Conservation (phyloP, 1,140 invertebrate genomes). For the Holotrichia oblita region DNA sequence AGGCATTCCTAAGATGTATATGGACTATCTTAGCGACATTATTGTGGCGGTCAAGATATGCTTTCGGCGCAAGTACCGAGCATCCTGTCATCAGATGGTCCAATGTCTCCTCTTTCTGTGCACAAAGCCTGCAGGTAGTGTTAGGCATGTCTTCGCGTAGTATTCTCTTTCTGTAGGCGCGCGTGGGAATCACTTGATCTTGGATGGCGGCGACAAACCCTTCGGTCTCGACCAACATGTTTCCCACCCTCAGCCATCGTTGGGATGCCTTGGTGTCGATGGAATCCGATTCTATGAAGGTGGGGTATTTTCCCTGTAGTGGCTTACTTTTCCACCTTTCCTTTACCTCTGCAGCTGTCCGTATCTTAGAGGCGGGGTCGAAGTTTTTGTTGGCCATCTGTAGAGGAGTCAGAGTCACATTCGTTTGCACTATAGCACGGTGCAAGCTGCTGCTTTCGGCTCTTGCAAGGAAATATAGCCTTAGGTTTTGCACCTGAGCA, state of each 20-base stretch:
- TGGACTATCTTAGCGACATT: no score
- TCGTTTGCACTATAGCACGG: background rate
- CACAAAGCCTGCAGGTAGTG: background rate
- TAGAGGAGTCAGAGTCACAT: background rate
- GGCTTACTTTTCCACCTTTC: constrained; percentile 10
- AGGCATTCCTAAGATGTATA: no score
- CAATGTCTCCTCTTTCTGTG: background rate
- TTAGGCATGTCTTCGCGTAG: background rate
- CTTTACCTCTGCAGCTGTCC: background rate
- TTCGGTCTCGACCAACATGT: constrained; percentile 12
- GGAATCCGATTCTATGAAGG: background rate
- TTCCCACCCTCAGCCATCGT: background rate
- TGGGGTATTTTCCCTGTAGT: background rate
- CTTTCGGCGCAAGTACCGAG: background rate
- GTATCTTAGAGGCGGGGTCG: background rate
- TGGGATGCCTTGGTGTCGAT: background rate
- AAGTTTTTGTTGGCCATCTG: background rate
- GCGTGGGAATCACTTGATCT: constrained; percentile 23
- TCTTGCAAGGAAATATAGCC: background rate
- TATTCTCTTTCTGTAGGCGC: background rate
- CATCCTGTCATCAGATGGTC: background rate
- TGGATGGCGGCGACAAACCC: constrained; percentile 24
- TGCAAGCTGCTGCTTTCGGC: background rate
- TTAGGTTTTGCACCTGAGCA: background rate
- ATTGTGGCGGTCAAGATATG: background rate